Evolutionary conservation across 1,140 invertebrate species (phyloP), one percentile per base, ranked within the genome.

Genomic region (Nymphalis io): DNA sequence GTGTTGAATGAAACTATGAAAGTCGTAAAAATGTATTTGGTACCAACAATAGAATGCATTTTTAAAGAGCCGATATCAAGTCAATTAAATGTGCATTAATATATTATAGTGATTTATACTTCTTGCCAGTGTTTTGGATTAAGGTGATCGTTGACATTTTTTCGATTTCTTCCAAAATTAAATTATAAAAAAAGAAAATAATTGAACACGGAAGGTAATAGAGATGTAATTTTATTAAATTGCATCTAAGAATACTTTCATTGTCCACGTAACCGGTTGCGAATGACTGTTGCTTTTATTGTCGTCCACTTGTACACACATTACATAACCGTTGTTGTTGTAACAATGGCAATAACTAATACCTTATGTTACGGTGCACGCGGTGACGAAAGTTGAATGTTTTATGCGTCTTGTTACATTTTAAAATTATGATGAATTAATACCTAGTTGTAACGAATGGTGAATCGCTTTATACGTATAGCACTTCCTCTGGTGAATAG

Each of bases 161-260:
- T n/a, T n/a, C n/a, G n/a, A n/a, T n/a, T n/a, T n/a, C 23, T 55
- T 4, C 4, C 15, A 55, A 55, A 55, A n/a, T n/a, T 33, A 55
- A 27, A 27, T 27, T 33, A 23, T 27, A 55, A 55, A 15, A 27
- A 55, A 55, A 33, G 13, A 13, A 27, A 21, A 55, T 15, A 27
- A 55, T 27, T 23, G 11, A 55, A 55, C 15, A 13, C 51, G 21
- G 51, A 55, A 55, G 51, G 57, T n/a, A 39, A 59, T 16, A 58
- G 40, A 62, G 27, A 42, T 44, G 61, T 68, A 68, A 67, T 68
- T 74, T 76, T 63, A 72, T 72, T 38, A 75, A 75, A 75, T 78
- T 73, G 71, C 73, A 75, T 78, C 71, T 70, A 70, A 75, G 68
- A 61, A 53, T 55, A 78, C 76, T 78, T 75, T 78, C 70, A 69